Evolutionary conservation across 2,797 vertebrate species (phyloP).

Genomic region (Tarsius wallacei): DNA sequence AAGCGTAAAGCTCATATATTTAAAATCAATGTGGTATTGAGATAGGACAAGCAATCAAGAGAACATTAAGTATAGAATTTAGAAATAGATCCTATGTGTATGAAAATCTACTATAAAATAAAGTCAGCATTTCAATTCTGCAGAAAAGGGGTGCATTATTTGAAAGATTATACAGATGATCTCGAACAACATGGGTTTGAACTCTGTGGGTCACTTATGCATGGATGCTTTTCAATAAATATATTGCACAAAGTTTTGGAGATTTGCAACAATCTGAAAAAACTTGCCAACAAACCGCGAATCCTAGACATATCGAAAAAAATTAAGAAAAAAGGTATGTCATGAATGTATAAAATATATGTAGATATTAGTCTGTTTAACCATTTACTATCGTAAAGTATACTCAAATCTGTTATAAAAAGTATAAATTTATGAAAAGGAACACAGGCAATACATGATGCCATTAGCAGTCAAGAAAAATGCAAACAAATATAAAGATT

Average conservation of each 20-base stretch:
- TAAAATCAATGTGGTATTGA: neutral
- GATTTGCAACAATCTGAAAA: neutral
- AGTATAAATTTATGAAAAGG: neutral
- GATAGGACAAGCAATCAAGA: neutral
- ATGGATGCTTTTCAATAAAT: neutral
- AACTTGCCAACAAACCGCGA: too few relatives aligned
- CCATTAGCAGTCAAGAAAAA: neutral
- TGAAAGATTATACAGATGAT: neutral
- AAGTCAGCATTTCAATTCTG: neutral
- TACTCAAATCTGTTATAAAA: neutral
- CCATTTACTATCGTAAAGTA: neutral
- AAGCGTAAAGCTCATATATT: neutral
- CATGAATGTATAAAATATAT: neutral
- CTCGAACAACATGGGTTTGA: neutral
- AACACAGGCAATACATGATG: neutral
- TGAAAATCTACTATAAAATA: neutral
- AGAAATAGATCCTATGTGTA: neutral
- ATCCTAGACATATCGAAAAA: neutral
- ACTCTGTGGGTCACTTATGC: neutral
- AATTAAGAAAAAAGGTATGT: neutral
- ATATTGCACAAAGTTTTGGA: neutral
- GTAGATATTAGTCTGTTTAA: neutral
- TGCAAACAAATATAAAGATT: neutral
- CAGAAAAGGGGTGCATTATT: neutral
- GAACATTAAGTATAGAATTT: neutral